Base-by-base conservation (phyloP, 1,140 invertebrate species). In the Archivesica marissinica region DNA sequence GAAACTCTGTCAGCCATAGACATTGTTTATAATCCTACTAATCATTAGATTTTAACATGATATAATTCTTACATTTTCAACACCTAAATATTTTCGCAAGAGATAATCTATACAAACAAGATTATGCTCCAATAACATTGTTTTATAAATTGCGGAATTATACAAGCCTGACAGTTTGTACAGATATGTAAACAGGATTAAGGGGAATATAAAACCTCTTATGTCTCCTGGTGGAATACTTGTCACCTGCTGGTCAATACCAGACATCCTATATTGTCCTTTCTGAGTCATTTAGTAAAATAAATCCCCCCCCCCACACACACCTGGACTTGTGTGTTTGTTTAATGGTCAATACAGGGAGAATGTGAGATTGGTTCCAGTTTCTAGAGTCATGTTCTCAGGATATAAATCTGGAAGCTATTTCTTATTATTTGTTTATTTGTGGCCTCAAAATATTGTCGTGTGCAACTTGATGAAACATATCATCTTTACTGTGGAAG, bases 51-150 rank as follows among this genome's bases (percentile, higher is more conserved):
- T 38, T 41, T 28, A 70, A 70, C 3, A 70, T 70, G 39, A 50
- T 44, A 72, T 72, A 72, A 72, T 47, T 44, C 17, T 4, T 23
- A 44, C 25, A 47, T 72, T 72, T 72, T 25, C 50, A 44, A 72
- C 68, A 72, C 68, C 68, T 50, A 13, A 28, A 17, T 72, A 33
- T 72, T 72, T 72, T 52, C 25, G 15, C 68, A 17, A 50, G 41
- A 72, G 68, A 72, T 72, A 72, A 72, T 72, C 68, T 72, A 44
- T 64, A 47, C 38, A 72, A 72, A 72, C 41, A 47, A 47, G 68
- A 72, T 72, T 50, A 13, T 17, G 33, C 4, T 0, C 25, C 50
- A 25, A 50, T 72, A 47, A 72, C 50, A 47, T 72, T 64, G 59
- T 64, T 64, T 64, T 64, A 64, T 64, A 64, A 64, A 64, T 64